Evolutionary conservation across 2,113 vertebrate genomes (phyloP).

Genomic region (Murina feae): DNA sequence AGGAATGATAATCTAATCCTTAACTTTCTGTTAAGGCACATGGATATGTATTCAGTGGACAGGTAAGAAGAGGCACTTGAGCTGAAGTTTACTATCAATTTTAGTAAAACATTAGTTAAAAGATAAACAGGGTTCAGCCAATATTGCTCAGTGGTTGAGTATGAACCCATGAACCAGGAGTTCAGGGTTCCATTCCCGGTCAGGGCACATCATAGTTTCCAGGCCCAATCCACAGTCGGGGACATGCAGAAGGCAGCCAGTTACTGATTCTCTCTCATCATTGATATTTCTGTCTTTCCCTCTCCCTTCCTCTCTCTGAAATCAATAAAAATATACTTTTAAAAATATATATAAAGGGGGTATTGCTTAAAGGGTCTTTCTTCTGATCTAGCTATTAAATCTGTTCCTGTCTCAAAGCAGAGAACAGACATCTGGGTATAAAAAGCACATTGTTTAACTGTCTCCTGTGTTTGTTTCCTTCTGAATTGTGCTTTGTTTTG

Average conservation of each 20-base stretch:
- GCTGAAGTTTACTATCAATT: neutral
- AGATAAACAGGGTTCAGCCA: neutral
- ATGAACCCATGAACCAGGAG: too few species aligned
- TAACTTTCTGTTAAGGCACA: neutral
- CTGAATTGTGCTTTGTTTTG: conserved; percentile 2
- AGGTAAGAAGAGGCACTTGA: neutral
- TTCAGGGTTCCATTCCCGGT: too few species aligned
- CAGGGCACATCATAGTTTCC: too few species aligned
- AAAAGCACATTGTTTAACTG: neutral
- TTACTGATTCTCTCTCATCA: too few species aligned
- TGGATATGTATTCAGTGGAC: neutral
- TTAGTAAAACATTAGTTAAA: conserved; percentile 16
- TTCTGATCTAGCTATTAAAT: neutral
- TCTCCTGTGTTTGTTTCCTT: neutral
- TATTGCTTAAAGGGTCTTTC: neutral
- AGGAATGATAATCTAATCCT: neutral
- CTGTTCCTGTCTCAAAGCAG: neutral
- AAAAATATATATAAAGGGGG: neutral
- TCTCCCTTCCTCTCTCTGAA: too few species aligned
- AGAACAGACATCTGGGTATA: neutral
- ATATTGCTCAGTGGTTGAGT: too few species aligned
- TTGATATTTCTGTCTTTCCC: too few species aligned
- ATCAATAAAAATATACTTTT: too few species aligned
- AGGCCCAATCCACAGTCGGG: too few species aligned
- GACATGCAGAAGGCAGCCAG: too few species aligned